Evolutionary conservation across 2,113 vertebrate species (phyloP), one percentile per base, ranked within the genome.

Genomic region (Oceanodroma tethys): DNA sequence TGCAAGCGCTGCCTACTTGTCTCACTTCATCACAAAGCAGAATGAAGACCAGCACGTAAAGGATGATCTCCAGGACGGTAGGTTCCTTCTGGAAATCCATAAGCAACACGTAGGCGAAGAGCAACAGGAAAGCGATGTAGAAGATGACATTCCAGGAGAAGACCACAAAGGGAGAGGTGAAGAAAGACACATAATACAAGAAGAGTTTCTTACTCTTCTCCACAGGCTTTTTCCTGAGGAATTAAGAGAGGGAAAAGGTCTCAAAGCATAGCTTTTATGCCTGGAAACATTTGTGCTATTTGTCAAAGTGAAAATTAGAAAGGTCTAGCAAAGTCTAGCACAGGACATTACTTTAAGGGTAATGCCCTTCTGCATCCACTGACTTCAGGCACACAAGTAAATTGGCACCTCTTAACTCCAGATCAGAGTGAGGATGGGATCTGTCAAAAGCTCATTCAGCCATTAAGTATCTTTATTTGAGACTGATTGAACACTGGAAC

Each of bases 131-230:
- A 80, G 98, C 98, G 0, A 99, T 99, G 97, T 99, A 99, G 93
- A 99, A 99, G 84, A 99, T 98, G 27, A 99, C 99, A 8, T 98
- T 99, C 99, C 99, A 99, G 96, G 99, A 99, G 96, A 99, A 99
- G 97, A 99, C 99, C 93, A 99, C 99, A 75, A 99, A 99, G 1
- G 99, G 99, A 0, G 99, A 98, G 15, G 98, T 98, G 98, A 99
- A 99, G 96, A 99, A 98, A 60, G 98, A 97, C 89, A 98, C 98
- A 1, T 98, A 98, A 62, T 96, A 96, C 56, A 98, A 95, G 8
- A 98, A 67, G 66, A 98, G 80, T 66, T 93, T 97, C 95, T 96
- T 98, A 58, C 63, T 98, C 95, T 93, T 98, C 93, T 98, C 98
- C 7, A 96, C 66, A 12, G 98, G 97, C 72, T 98, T 98, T 92